Percentiles rank a stretch among this genome's conserved stretches.
Conservation (phyloP, 2,113 vertebrate genomes). For the Protobothrops mucrosquamatus region DNA sequence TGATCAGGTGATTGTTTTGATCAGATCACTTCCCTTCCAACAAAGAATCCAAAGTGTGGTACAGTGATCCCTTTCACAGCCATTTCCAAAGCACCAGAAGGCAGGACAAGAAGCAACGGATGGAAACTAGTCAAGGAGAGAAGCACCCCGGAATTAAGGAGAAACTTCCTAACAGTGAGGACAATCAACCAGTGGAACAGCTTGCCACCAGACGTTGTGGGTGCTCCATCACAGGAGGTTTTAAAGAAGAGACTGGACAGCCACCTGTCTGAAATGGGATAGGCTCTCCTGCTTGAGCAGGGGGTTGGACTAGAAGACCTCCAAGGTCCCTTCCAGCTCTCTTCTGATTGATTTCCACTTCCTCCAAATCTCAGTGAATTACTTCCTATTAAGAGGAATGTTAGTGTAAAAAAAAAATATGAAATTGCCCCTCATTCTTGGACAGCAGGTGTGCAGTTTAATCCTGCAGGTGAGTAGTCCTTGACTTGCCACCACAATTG, state of each 20-base stretch:
- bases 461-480: not conserved
- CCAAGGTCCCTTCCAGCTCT: too few species aligned
- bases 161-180: not conserved
- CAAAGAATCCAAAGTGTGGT: not conserved
- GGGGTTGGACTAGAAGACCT: too few species aligned
- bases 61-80: not conserved
- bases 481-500: too few species aligned
- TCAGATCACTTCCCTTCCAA: not conserved
- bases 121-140: not conserved
- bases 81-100: not conserved
- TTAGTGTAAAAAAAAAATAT: not conserved
- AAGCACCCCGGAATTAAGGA: not conserved
- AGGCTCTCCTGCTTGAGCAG: too few species aligned
- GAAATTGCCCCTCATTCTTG: not conserved
- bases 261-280: too few species aligned
- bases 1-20: not conserved
- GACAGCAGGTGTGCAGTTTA: not conserved
- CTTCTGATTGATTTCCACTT: not conserved
- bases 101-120: not conserved
- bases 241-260: too few species aligned
- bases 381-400: not conserved
- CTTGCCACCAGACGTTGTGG: too few species aligned
- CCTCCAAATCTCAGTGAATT: not conserved
- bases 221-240: too few species aligned
- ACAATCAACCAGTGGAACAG: too few species aligned